A percentile compares a stretch with the other conserved stretches of the same genome.
phyloP scores from a whole-genome alignment of 2,797 vertebrate genomes.

The Choloepus didactylus region DNA sequence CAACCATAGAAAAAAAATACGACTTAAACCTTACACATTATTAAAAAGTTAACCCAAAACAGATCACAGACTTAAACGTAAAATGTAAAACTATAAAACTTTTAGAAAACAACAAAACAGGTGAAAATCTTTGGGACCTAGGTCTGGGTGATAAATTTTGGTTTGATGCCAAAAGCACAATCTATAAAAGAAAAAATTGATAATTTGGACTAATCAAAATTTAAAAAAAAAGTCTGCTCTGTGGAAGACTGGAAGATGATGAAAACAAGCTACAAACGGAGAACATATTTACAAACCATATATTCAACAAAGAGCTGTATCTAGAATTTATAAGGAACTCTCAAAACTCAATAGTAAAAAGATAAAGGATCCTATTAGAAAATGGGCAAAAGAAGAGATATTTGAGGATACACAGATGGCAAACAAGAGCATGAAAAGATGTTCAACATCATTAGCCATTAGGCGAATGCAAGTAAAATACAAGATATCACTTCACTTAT shows the following conservation, averaged over 20 bases:
- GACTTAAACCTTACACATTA: neutral
- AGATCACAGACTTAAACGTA: neutral
- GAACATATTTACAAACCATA: neutral
- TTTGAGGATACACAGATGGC: neutral
- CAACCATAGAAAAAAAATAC: neutral
- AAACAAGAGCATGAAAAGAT: neutral
- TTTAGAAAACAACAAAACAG: neutral
- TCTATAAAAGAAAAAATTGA: neutral
- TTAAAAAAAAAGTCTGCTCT: neutral
- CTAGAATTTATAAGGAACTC: neutral
- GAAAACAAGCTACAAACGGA: neutral
- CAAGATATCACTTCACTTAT: neutral
- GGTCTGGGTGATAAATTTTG: neutral
- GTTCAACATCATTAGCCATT: neutral
- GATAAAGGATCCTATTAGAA: neutral
- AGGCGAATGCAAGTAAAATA: neutral
- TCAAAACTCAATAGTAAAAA: neutral
- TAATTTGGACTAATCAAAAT: neutral
- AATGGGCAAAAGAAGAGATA: neutral
- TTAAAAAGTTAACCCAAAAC: neutral
- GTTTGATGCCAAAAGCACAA: neutral
- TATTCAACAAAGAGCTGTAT: neutral
- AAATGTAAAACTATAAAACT: neutral
- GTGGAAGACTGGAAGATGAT: neutral
- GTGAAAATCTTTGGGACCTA: neutral